Evolutionary conservation across 2,113 vertebrate genomes (phyloP).

Genomic region (Lota lota): DNA sequence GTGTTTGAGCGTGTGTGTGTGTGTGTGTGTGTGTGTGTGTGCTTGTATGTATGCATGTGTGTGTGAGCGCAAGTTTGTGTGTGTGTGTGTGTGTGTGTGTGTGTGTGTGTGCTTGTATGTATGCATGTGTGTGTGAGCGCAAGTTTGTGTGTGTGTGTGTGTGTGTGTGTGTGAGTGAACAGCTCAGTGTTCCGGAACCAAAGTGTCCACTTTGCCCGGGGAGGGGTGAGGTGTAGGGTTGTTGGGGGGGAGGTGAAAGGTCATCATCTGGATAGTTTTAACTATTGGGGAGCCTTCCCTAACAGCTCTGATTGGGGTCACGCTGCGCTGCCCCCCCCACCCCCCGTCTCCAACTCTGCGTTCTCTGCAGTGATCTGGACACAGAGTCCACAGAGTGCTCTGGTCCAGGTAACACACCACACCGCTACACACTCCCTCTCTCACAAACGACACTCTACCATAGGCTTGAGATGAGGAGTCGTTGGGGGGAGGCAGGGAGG

Average conservation of each 20-base stretch:
- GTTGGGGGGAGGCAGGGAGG: too few species aligned
- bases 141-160: not conserved
- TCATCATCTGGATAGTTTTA: slow-evolving; percentile 78
- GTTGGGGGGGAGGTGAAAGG: slow-evolving; percentile 54
- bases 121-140: too few species aligned
- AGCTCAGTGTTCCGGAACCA: slow-evolving; percentile 9
- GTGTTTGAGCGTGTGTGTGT: slow-evolving; percentile 14
- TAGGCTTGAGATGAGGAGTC: too few species aligned
- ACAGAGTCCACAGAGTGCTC: slow-evolving; percentile 43
- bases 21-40: slow-evolving; percentile 5
- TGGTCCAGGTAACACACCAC: slow-evolving; percentile 5
- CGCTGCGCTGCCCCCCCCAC: slow-evolving; percentile 41
- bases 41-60: not conserved
- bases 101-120: slow-evolving; percentile 1
- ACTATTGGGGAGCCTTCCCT: slow-evolving; percentile 56
- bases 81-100: not conserved
- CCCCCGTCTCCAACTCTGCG: slow-evolving; percentile 28
- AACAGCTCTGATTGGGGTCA: slow-evolving; percentile 61
- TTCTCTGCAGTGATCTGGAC: slow-evolving; percentile 50
- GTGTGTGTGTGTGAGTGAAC: not conserved
- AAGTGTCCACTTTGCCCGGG: slow-evolving; percentile 51
- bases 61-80: not conserved
- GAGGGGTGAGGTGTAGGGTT: slow-evolving; percentile 10
- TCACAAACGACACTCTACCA: too few species aligned
- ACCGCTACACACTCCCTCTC: too few species aligned